Evolutionary conservation across 2,888 invertebrate species (phyloP), one percentile per base, ranked within the genome.

Genomic region (Cremastobaeus sp.): DNA sequence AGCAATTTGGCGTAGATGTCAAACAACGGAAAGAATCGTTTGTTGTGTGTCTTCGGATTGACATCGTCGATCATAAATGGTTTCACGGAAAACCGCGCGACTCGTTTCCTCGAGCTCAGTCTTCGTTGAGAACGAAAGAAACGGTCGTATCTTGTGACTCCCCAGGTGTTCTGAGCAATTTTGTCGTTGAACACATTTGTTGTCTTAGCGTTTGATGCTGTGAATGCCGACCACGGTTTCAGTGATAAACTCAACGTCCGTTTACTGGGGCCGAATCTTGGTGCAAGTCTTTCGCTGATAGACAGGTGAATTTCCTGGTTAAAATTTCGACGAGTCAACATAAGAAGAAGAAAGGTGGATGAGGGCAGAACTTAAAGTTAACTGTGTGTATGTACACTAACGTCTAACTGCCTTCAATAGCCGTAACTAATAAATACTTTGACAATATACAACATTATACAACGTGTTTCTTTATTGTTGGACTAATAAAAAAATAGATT

Each of bases 291-390:
- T 47, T 45, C 34, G 21, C 45, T 52, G 17, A 25, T 32, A 28
- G 12, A 52, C 25, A 50, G 50, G 12, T 50, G 11, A 57, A 50
- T 15, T 66, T 69, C 60, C 69, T 69, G 69, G 69, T 69, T 69
- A 69, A 69, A 69, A 69, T 69, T 69, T 69, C 60, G 15, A 43
- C 6, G 18, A 18, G n/a, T 25, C 15, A 12, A 60, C 9, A 35
- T 20, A 41, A 45, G 11, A 48, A 18, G 2, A 47, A 37, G n/a
- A 3, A 48, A 41, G 15, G 12, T 21, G 18, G 30, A 18, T 6
- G 0, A 2, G 3, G 25, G 14, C 11, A 1, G 1, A 66, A 66
- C 28, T 14, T 50, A 41, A 60, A 62, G 0, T 12, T 45, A 57
- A 14, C 20, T 30, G 14, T 18, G 35, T 34, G 9, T 37, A 37